Conservation (phyloP, 2,113 vertebrate species). For the Cinclus mexicanus region DNA sequence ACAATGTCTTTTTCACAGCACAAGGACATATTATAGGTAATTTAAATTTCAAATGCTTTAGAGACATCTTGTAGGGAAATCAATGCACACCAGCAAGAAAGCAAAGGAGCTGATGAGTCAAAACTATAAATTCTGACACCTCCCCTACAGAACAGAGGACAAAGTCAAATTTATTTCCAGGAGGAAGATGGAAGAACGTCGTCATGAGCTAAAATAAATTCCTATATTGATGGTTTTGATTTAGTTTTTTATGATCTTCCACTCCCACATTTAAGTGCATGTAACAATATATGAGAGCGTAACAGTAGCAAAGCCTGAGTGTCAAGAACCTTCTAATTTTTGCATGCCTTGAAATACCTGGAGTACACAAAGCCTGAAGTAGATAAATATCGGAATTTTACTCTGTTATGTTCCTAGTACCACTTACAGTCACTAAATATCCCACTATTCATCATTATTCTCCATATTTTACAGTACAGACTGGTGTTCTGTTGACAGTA, state of each 20-base stretch:
- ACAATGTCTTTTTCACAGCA: conserved; percentile 19
- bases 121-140: conserved; percentile 19
- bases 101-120: conserved; percentile 34
- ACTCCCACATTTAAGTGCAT: background rate
- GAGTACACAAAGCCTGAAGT: background rate
- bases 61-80: conserved; percentile 13
- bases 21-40: conserved; percentile 21
- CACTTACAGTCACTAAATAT: background rate
- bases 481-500: background rate
- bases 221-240: background rate
- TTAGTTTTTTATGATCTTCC: background rate
- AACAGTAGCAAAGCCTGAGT: background rate
- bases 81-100: conserved; percentile 8
- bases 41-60: conserved; percentile 48
- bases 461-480: background rate
- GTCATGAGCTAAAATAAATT: background rate
- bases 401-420: background rate
- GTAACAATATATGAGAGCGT: background rate
- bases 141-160: conserved; percentile 5
- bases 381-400: background rate
- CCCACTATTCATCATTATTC: background rate
- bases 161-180: conserved; percentile 45
- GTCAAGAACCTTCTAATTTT: background rate
- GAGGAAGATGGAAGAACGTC: background rate
- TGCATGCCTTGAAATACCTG: background rate